These are phyloP conservation scores for Sminthopsis crassicaudata DNA, from an alignment of 2,113 vertebrate genomes.

Conservation along the genomic window DNA sequence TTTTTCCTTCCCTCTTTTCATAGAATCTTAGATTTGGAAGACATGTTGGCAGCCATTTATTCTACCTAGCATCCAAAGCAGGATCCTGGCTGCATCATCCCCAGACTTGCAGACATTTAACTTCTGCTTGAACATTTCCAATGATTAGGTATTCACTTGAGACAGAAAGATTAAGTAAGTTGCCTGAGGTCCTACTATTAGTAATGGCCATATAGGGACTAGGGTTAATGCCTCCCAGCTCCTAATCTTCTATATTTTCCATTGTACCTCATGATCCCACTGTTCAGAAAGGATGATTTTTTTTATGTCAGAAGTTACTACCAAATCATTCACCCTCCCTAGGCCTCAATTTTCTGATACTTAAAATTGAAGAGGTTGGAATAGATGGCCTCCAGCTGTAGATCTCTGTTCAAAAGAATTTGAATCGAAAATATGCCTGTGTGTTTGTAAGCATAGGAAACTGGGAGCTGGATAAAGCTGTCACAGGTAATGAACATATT, in stretches of 20 bases:
- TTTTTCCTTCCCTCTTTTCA: not conserved
- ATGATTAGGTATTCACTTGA: not conserved
- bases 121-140: not conserved
- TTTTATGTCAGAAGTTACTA: not conserved
- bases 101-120: not conserved
- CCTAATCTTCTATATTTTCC: not conserved
- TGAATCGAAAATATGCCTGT: not conserved
- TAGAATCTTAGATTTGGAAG: not conserved
- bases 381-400: not conserved
- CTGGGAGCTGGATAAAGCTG: not conserved
- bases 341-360: not conserved
- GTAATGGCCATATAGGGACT: not conserved
- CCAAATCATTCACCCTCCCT: not conserved
- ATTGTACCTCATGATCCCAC: not conserved
- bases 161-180: not conserved
- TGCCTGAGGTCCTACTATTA: not conserved
- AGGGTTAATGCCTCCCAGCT: not conserved
- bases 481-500: not conserved
- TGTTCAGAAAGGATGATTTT: not conserved
- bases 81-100: not conserved
- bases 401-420: not conserved
- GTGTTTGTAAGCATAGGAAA: rapidly evolving
- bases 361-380: not conserved
- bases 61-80: not conserved
- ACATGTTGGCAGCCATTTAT: not conserved